Evolutionary conservation across 64 coral and sea anemone genomes (phyloP).

Genomic region (Astreopora myriophthalma): DNA sequence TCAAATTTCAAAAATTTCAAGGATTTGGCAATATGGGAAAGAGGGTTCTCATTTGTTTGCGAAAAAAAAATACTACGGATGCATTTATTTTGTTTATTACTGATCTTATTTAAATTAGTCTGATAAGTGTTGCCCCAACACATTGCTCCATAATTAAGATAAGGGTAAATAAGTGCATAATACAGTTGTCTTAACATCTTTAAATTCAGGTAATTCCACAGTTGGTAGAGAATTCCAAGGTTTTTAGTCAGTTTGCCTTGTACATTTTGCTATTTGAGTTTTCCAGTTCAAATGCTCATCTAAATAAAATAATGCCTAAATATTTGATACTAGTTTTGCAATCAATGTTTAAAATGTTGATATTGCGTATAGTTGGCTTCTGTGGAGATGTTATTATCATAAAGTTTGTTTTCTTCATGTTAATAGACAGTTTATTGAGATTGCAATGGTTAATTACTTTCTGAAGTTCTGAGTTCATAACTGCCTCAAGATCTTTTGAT

Average conservation of each 20-base stretch:
- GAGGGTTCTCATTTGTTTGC: neutral
- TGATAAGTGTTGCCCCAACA: too few relatives aligned
- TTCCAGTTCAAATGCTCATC: too few relatives aligned
- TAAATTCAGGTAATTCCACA: too few relatives aligned
- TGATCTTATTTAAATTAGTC: neutral
- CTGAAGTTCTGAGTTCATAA: slow-evolving; percentile 37
- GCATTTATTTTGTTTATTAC: neutral
- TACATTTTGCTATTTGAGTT: neutral
- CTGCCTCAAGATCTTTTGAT: too few relatives aligned
- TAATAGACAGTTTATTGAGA: slow-evolving; percentile 30
- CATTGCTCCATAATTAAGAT: too few relatives aligned
- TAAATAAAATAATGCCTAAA: neutral
- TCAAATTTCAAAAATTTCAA: too few relatives aligned
- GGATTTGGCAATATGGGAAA: neutral
- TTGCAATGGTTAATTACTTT: slow-evolving; percentile 26
- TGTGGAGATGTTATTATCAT: neutral
- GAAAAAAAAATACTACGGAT: neutral
- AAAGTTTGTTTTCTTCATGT: too few relatives aligned
- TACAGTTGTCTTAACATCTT: too few relatives aligned
- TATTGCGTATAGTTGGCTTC: neutral
- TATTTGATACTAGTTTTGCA: slow-evolving; percentile 38
- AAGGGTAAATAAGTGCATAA: too few relatives aligned
- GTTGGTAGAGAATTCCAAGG: too few relatives aligned
- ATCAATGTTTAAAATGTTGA: too few relatives aligned
- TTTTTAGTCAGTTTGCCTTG: slow-evolving; percentile 20